Base-by-base conservation (phyloP, 2,888 invertebrate species). In the Apoda limacodes region DNA sequence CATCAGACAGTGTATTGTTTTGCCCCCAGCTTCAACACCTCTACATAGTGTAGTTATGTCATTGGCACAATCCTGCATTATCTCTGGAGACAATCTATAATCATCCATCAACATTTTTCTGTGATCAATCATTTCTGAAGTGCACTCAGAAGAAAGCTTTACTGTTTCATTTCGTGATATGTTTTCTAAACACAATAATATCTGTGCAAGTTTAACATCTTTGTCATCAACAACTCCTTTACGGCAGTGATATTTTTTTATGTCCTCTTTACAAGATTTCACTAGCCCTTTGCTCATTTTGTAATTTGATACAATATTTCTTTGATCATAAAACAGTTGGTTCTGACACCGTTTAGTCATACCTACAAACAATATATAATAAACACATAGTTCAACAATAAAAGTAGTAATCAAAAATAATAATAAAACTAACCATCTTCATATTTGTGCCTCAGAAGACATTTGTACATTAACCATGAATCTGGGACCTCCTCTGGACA, bases 1-100 rank as follows among this genome's bases (percentile, higher is more conserved):
- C 93, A 98, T 93, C 23, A 99, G 76, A 60, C 98, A 99, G 61
- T 98, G 98, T 44, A 99, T 90, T 0, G 97, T 97, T 57, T 89
- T 89, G 1, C 93, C 95, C 3, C 92, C 93, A 31, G 86, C 82
- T 60, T 92, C 91, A 40, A 89, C 78, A 10, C 86, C 86, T 43
- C 84, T 83, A 64, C 95, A 96, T 46, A 87, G 88, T 31, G 80
- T 82, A 10, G 84, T 76, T 45, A 97, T 95, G 57, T 97, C 97
- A 48, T 85, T 84, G 11, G 91, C 87, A 75, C 98, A 98, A 30
- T 88, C 85, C 46, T 88, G 86, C 39, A 98, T 90, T 37, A 98
- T 85, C 69, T 98, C 96, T 4, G 98, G 98, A 6, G 94, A 95
- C 10, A 99, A 81, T 48, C 92, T 86, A 60, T 92, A 98, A 66